Evolutionary conservation across 2,888 invertebrate species (phyloP), one percentile per base, ranked within the genome.

Genomic region (Nemotelus pantherinus): DNA sequence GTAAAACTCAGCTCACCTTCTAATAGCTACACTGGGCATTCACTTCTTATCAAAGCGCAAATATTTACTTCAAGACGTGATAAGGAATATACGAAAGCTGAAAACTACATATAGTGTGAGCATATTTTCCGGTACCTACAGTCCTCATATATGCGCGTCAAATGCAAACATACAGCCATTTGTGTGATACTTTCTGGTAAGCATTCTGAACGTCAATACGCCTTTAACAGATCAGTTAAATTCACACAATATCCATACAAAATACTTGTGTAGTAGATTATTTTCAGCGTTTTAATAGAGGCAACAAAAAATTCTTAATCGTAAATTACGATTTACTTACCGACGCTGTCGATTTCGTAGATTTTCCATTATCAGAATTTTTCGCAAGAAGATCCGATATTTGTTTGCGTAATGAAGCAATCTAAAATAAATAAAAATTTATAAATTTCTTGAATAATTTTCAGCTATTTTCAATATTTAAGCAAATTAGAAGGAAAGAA

Each of bases 391-490:
- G 81, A 67, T 85, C 85, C 65, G 83, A 81, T 81, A 88, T 85
- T 81, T 87, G 87, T 80, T 85, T 85, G 65, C 86, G 85, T 76
- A 88, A 84, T 74, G 85, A 80, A 71, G 83, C 82, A 82, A 88
- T 88, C 88, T 88, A 84, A 74, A 85, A 83, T 71, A 64, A 77
- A 76, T 82, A 79, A 44, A n/a, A 25, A 25, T 25, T 25, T 25
- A 25, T 25, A 25, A 25, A 25, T 25, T 25, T 25, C 25, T 25
- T 25, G 25, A 25, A 25, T 25, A 25, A 25, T 25, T 25, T 25
- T 25, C 25, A 25, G 25, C 25, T 25, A 25, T 25, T 25, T 25
- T 25, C 25, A 1, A 25, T 25, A 25, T 25, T 25, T 25, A 25
- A 25, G 25, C 25, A 25, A 25, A 25, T 25, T 25, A 25, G 25